phyloP scores from a whole-genome alignment of 2,888 invertebrate genomes.

The Pachycephus smyrnensis region DNA sequence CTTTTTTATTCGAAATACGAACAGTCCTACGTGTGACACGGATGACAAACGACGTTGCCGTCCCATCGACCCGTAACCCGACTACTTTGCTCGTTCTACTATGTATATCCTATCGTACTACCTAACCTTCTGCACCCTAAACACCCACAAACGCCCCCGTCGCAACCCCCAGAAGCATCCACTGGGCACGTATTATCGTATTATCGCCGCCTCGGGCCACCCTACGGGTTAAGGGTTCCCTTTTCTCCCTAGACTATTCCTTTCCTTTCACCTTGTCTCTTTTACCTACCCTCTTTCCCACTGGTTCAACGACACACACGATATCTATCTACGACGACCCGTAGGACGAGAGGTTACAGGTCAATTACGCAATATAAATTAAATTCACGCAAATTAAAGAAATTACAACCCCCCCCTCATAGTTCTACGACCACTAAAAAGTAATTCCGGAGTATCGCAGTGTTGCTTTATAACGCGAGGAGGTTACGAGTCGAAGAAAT shows the following conservation, averaged over 20 bases:
- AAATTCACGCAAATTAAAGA: neutral
- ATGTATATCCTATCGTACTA: neutral
- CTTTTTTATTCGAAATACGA: conserved; percentile 39
- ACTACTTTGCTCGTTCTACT: neutral
- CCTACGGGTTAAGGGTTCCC: neutral
- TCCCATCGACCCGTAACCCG: conserved; percentile 35
- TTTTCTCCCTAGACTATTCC: neutral
- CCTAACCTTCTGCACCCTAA: neutral
- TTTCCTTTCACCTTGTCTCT: neutral
- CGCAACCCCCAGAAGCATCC: neutral
- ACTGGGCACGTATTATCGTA: neutral
- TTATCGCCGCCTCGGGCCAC: neutral
- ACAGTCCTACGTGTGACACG: conserved; percentile 40
- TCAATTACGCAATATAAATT: neutral
- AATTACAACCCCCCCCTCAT: neutral
- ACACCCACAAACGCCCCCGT: neutral
- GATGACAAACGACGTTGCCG: conserved; percentile 48
- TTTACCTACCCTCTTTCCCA: too few species aligned
- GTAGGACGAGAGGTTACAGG: neutral
- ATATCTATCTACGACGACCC: neutral
- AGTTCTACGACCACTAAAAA: neutral
- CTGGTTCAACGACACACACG: neutral
- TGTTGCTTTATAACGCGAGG: neutral
- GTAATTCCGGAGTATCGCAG: neutral
- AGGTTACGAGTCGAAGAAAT: neutral